Base-by-base conservation (phyloP, 2,888 invertebrate genomes). In the Parnassius glacialis region DNA sequence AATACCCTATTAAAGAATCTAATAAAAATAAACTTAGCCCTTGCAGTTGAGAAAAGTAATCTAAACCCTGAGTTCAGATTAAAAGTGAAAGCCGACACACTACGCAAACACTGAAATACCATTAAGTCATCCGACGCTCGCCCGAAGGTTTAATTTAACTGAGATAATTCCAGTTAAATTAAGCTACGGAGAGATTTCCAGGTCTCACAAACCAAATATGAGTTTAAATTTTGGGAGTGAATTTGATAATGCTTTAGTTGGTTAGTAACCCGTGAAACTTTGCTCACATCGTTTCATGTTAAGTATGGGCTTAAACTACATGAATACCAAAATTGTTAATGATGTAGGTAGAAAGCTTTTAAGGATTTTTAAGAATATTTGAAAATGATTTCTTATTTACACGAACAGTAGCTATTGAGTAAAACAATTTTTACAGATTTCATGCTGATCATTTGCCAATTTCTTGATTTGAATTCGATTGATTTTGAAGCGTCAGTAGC, bases 21-120 rank as follows among this genome's bases (percentile, higher is more conserved):
- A 54, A 59, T 62, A 55, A 58, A 62, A 62, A 55, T 56, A 59
- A 56, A 59, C 55, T 59, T 59, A 41, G 16, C 47, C n/a, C 41
- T 43, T 42, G 42, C 55, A 20, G 34, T 47, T 42, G 52, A 42
- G 58, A 20, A 55, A 45, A 42, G 52, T 50, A 52, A 59, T 59
- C 45, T 45, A 65, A 65, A 73, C 76, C 73, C 74, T 70, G 70
- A 67, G 69, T 75, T 70, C 67, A 76, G 78, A 81, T 83, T 81
- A 80, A 85, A 80, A 81, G 80, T 79, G 78, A 81, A 81, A 85
- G 74, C 73, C 77, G 78, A 83, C 85, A 80, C 79, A 78, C 74
- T 80, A 76, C 74, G 81, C 81, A 84, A 87, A 88, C 87, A 87
- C 77, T 81, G 84, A 82, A 88, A 87, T 78, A 83, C 84, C 84